Conservation (phyloP, 2,888 invertebrate species). For the Hymenopus coronatus region DNA sequence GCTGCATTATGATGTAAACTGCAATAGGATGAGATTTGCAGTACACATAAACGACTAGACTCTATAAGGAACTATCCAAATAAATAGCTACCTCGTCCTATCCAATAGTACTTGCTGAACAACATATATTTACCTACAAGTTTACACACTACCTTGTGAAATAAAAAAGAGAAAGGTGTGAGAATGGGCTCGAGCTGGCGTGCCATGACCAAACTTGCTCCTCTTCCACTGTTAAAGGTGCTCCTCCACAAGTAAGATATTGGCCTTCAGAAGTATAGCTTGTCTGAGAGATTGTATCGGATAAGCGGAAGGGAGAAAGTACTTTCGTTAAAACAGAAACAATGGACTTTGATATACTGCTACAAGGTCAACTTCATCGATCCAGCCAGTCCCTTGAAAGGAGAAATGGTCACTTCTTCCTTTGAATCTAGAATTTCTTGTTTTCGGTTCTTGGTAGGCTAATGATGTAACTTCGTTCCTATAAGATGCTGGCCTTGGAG, state of each 20-base stretch:
- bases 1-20: no score
- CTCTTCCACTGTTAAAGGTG: not conserved
- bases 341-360: not conserved
- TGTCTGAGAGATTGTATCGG: not conserved
- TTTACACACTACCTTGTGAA: not conserved
- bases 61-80: no score
- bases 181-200: no score
- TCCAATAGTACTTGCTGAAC: no score
- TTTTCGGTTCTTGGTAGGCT: not conserved
- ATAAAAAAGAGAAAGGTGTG: not conserved
- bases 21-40: no score
- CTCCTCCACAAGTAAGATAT: not conserved
- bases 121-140: no score
- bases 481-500: not conserved
- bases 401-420: not conserved
- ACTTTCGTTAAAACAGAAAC: not conserved
- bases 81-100: no score
- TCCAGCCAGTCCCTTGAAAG: not conserved
- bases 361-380: not conserved
- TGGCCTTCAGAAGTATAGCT: not conserved
- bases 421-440: not conserved
- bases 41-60: no score
- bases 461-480: not conserved
- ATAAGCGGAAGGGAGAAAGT: not conserved
- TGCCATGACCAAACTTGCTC: not conserved